Conservation (phyloP, 2,113 vertebrate species). For the Callionymus lyra region DNA sequence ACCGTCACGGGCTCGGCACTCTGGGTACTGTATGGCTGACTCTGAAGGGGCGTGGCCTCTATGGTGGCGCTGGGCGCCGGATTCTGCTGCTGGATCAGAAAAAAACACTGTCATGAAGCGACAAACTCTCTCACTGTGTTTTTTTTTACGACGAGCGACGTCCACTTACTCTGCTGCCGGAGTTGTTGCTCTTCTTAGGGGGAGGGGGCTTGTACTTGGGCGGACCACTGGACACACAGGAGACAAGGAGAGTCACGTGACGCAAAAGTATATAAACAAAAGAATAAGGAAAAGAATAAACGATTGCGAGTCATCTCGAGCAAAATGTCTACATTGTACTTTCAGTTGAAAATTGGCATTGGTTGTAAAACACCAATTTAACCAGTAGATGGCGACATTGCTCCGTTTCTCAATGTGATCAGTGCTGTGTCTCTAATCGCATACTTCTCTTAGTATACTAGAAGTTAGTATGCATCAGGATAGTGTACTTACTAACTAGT, state of each 20-base stretch:
- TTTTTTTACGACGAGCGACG: background rate
- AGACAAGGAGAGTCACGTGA: constrained; percentile 13
- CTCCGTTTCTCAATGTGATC: no score
- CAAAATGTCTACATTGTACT: no score
- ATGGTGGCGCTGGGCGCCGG: background rate
- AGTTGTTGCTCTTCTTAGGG: constrained; percentile 58
- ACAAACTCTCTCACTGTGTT: background rate
- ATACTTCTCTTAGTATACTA: no score
- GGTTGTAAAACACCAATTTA: no score
- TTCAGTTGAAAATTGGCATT: no score
- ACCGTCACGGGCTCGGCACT: constrained; percentile 60
- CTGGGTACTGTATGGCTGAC: constrained; percentile 24
- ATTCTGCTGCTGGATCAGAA: constrained; percentile 24
- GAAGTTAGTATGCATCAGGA: no score
- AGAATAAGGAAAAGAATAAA: no score
- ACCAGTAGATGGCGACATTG: no score
- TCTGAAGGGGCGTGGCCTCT: constrained; percentile 11
- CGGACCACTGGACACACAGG: constrained; percentile 72
- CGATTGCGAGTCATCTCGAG: no score
- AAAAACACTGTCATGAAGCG: constrained; percentile 7
- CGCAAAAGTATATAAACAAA: no score
- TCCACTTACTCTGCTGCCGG: constrained; percentile 19
- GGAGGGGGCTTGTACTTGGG: constrained; percentile 80
- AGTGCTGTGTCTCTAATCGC: no score
- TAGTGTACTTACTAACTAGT: no score